These are phyloP conservation scores for Ips nitidus DNA, from an alignment of 1,140 invertebrate species.

Conservation along the genomic window DNA sequence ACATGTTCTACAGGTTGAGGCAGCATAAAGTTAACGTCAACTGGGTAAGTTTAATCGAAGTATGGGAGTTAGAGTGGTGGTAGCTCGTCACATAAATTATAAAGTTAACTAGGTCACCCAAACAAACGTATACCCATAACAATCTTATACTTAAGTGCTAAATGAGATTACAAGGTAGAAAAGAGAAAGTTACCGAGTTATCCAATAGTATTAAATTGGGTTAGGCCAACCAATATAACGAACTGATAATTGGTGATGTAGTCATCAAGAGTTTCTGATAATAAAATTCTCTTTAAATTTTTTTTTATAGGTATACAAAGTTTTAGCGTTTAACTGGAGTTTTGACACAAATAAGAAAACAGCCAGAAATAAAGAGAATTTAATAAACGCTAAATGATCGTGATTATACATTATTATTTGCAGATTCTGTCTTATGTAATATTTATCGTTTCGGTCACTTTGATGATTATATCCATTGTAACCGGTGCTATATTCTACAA, in stretches of 20 bases:
- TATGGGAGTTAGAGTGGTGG: too few relatives aligned
- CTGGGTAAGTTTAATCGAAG: slow-evolving; percentile 22
- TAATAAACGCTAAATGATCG: too few relatives aligned
- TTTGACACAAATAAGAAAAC: too few relatives aligned
- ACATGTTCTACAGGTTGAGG: slow-evolving; percentile 51
- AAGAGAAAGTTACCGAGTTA: slow-evolving; percentile 19
- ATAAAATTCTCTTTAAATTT: too few relatives aligned
- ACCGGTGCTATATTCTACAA: slow-evolving; percentile 52
- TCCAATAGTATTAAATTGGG: slow-evolving; percentile 12
- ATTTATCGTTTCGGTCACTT: slow-evolving; percentile 44
- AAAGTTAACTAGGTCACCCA: too few relatives aligned
- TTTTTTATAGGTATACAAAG: too few relatives aligned
- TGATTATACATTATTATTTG: slow-evolving; percentile 10
- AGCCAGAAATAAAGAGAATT: too few relatives aligned
- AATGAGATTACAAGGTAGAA: slow-evolving; percentile 13
- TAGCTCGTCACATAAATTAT: too few relatives aligned
- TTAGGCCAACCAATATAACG: slow-evolving; percentile 8
- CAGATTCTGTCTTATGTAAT: slow-evolving; percentile 50
- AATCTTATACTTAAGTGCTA: not conserved
- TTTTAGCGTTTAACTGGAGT: too few relatives aligned
- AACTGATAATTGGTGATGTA: slow-evolving; percentile 7
- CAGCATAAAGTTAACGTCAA: slow-evolving; percentile 33
- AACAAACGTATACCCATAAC: not conserved
- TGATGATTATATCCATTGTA: slow-evolving; percentile 51
- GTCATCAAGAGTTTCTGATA: not conserved